These are phyloP conservation scores for Sminthurinus aureus DNA, from an alignment of 2,888 invertebrate genomes.

Conservation along the genomic window DNA sequence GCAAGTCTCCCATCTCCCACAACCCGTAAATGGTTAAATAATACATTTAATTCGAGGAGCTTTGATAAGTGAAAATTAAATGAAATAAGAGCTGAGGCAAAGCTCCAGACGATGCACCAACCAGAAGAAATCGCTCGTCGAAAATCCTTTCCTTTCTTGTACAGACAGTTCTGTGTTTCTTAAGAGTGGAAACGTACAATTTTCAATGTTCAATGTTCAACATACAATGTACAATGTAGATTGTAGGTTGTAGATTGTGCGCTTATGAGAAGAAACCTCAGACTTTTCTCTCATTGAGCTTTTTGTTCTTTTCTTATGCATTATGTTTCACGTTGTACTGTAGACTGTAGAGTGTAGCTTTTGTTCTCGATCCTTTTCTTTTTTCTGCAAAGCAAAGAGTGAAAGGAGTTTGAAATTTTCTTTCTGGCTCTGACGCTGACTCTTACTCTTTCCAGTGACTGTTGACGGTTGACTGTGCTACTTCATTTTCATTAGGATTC, in stretches of 20 bases:
- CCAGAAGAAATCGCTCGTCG: too few species aligned
- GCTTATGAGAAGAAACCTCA: not conserved
- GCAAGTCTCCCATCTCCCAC: not conserved
- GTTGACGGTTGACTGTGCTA: not conserved
- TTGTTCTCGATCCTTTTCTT: not conserved
- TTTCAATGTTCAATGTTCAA: too few species aligned
- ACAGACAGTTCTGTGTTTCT: not conserved
- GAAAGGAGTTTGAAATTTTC: too few species aligned
- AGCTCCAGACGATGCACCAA: too few species aligned
- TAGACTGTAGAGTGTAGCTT: not conserved
- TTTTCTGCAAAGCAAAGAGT: not conserved
- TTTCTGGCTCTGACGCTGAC: too few species aligned
- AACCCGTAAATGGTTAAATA: not conserved
- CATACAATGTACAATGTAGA: too few species aligned
- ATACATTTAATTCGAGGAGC: not conserved
- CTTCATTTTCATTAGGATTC: not conserved
- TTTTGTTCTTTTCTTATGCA: not conserved
- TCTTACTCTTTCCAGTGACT: too few species aligned
- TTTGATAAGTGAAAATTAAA: not conserved
- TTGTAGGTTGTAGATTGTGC: too few species aligned
- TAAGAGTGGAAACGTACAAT: too few species aligned
- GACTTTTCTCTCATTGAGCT: not conserved
- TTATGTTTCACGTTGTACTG: not conserved
- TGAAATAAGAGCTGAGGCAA: not conserved
- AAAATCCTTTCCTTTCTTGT: too few species aligned